Base-by-base conservation (phyloP, 2,797 vertebrate genomes). In the Rhadinocentrus ornatus region DNA sequence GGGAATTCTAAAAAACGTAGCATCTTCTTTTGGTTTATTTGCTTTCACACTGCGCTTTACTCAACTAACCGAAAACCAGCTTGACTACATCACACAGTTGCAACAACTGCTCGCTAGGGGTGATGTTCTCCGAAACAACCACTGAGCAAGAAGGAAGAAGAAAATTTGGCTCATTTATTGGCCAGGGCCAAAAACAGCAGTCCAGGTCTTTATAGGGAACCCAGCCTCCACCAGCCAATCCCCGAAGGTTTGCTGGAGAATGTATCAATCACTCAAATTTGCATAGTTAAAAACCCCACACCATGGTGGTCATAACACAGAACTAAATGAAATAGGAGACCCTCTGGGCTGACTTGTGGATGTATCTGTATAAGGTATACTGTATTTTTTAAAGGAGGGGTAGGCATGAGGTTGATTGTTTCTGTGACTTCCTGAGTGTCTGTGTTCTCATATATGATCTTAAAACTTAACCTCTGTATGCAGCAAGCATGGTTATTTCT, bases 291-390 rank as follows among this genome's bases (percentile, higher is more conserved):
- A 18, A 16, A 44, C 41, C 6, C 3, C 15, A 20, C 44, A n/a
- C 7, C 44, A 46, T 2, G 1, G 20, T 10, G 2, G 44, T 22
- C 20, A 48, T 48, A 48, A 48, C n/a, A 2, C 3, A 54, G 69
- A 70, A 41, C 58, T 61, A 55, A 27, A 75, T 81, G 78, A 82
- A 89, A 87, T 18, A 22, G 62, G 83, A 91, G 88, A 92, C 88
- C 82, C 81, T 76, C 55, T 74, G 79, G 81, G 81, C 71, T 78
- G 74, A 78, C 7, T n/a, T 39, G 66, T 71, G 61, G 3, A 65
- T 48, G 18, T 68, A 57, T 59, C 20, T 57, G 56, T 66, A 16
- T 56, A 10, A 7, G 22, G 44, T n/a, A 44, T 56, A 10, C 20
- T 22, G 44, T n/a, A 20, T 13, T 2, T 31, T 2, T 16, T 37